A percentile compares a stretch with the other conserved stretches of the same genome.
Evolutionary conservation across 2,888 invertebrate species (phyloP).

Genomic region (Sisyra nigra): DNA sequence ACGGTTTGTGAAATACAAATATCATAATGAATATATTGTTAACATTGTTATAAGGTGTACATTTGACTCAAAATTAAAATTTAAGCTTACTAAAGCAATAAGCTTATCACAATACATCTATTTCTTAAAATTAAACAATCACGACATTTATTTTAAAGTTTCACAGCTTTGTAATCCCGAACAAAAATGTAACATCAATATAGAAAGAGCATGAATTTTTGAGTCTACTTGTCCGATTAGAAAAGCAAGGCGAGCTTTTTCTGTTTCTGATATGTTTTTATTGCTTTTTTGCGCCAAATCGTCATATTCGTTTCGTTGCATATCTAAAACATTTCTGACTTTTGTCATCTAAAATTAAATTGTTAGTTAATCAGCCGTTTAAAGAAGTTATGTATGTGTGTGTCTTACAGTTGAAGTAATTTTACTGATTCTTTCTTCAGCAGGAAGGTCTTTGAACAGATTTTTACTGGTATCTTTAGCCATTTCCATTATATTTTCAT

Average conservation of each 20-base stretch:
- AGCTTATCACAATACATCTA: too few relatives aligned
- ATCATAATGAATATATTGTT: too few relatives aligned
- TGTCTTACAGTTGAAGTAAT: constrained; percentile 70
- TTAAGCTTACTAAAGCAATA: too few relatives aligned
- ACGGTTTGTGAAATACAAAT: too few relatives aligned
- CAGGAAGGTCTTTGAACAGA: constrained; percentile 54
- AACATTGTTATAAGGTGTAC: too few relatives aligned
- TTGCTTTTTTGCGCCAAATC: constrained; percentile 31
- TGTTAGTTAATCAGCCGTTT: background rate
- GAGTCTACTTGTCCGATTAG: constrained; percentile 54
- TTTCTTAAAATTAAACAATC: too few relatives aligned
- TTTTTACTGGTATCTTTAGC: constrained; percentile 78
- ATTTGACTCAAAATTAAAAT: too few relatives aligned
- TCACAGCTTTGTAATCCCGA: constrained; percentile 58
- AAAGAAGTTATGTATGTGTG: background rate
- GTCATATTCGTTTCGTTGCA: constrained; percentile 43
- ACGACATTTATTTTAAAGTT: too few relatives aligned
- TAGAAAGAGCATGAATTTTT: constrained; percentile 77
- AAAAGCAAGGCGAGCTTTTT: constrained; percentile 29
- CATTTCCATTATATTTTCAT: constrained; percentile 72
- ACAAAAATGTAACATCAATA: constrained; percentile 88
- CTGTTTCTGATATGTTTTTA: constrained; percentile 25
- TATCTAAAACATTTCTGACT: constrained; percentile 57
- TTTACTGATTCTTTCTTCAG: constrained; percentile 52
- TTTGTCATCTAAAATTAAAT: constrained; percentile 43